A percentile compares a stretch with the other conserved stretches of the same genome.
These are phyloP conservation scores for Suncus etruscus DNA, from an alignment of 2,113 vertebrate genomes.

Conservation along the genomic window DNA sequence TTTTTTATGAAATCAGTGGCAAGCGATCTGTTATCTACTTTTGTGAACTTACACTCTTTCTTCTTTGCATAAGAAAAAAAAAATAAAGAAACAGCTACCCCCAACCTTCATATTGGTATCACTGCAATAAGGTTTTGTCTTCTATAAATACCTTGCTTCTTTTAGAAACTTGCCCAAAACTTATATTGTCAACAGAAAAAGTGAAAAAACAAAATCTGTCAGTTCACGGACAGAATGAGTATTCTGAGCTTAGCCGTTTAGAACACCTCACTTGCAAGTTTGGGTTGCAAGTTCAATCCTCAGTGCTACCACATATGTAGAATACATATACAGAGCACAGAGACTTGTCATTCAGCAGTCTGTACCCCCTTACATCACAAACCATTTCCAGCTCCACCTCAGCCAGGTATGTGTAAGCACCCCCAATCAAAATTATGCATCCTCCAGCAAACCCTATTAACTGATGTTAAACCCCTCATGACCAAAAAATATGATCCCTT, in stretches of 20 bases:
- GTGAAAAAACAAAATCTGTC: background rate
- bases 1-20: background rate
- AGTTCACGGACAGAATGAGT: background rate
- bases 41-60: background rate
- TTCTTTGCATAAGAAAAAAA: background rate
- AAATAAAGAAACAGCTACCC: background rate
- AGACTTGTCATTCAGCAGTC: no score
- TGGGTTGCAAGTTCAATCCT: no score
- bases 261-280: no score
- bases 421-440: no score
- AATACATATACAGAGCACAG: no score
- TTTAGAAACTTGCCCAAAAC: background rate
- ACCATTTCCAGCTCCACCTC: no score
- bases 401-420: no score
- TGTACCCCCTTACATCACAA: no score
- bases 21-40: background rate
- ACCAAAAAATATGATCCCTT: no score
- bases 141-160: background rate
- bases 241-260: background rate
- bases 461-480: no score
- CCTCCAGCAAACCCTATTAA: no score
- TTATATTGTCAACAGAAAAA: constrained; percentile 16
- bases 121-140: constrained; percentile 13
- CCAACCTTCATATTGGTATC: background rate
- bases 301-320: no score